These are phyloP conservation scores for Pangasius larnaudii DNA, from an alignment of 2,797 vertebrate genomes.

Conservation along the genomic window DNA sequence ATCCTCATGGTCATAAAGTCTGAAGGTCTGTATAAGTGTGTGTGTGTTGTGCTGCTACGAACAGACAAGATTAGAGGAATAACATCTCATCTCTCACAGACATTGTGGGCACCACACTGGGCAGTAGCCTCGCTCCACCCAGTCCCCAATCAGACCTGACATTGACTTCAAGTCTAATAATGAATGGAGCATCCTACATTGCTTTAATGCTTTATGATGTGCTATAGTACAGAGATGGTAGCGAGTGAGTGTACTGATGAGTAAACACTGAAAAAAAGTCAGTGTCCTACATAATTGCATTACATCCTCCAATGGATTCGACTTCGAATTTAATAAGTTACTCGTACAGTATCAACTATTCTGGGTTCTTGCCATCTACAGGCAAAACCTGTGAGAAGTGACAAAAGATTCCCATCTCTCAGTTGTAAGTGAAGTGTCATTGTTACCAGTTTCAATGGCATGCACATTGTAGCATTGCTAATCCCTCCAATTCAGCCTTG, in stretches of 20 bases:
- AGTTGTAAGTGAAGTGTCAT: conserved; percentile 67
- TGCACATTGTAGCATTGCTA: conserved; percentile 66
- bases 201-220: conserved; percentile 68
- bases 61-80: conserved; percentile 37
- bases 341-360: not conserved
- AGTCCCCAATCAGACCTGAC: conserved; percentile 74
- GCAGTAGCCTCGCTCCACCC: conserved; percentile 68
- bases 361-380: conserved; percentile 28
- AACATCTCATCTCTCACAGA: conserved; percentile 51
- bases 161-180: conserved; percentile 79
- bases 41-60: conserved; percentile 9
- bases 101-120: conserved; percentile 66
- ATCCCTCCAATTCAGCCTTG: conserved; percentile 66
- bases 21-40: conserved; percentile 25
- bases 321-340: not conserved
- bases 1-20: conserved; percentile 23
- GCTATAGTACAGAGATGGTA: conserved; percentile 63
- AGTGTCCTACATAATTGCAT: conserved; percentile 4
- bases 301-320: not conserved
- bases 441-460: conserved; percentile 59
- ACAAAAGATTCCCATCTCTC: conserved; percentile 64
- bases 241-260: conserved; percentile 33
- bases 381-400: conserved; percentile 13
- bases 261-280: conserved; percentile 24
- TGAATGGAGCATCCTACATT: conserved; percentile 68